Base-by-base conservation (phyloP, 2,888 invertebrate genomes). In the Oxyteleia sp. region DNA sequence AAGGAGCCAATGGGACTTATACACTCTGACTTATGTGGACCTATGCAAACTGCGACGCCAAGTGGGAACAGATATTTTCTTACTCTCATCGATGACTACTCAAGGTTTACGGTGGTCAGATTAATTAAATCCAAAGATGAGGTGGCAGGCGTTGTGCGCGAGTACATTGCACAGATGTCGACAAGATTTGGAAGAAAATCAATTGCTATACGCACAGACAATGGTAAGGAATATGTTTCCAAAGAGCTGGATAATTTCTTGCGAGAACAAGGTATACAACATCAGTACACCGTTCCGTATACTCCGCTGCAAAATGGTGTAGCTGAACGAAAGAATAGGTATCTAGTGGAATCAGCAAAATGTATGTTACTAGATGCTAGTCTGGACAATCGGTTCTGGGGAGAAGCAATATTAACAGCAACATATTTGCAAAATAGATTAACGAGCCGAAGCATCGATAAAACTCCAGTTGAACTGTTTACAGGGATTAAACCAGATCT, bases 21-120 rank as follows among this genome's bases (percentile, higher is more conserved):
- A 0, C 87, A 89, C 45, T 82, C 86, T 0, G 87, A 89, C 69
- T 32, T 90, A 5, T 89, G 87, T 13, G 87, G 88, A 10, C 86
- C 85, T 0, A 88, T 88, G 86, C 85, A 86, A 16, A 85, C 69
- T n/a, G 3, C 13, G 2, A 85, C 86, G 5, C 84, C 82, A n/a
- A 61, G 72, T 0, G 79, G 71, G 13, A 87, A 85, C 47, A 74
- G 83, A 51, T 87, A 88, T 55, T 64, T 84, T 23, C 20, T 87
- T 10, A 85, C 85, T 0, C 63, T 87, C 0, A 87, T 85, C 2
- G 86, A 87, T 41, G 86, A 85, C 15, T 61, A 71, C 20, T 84
- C 79, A 1, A 35, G 85, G 3, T 85, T 74, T 18, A 71, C 83
- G 0, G 35, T 20, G 1, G 55, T 87, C 0, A 59, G 81, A 55